A percentile compares a stretch with the other conserved stretches of the same genome.
Conservation (phyloP, 2,113 vertebrate genomes). For the Tylochromis polylepis region DNA sequence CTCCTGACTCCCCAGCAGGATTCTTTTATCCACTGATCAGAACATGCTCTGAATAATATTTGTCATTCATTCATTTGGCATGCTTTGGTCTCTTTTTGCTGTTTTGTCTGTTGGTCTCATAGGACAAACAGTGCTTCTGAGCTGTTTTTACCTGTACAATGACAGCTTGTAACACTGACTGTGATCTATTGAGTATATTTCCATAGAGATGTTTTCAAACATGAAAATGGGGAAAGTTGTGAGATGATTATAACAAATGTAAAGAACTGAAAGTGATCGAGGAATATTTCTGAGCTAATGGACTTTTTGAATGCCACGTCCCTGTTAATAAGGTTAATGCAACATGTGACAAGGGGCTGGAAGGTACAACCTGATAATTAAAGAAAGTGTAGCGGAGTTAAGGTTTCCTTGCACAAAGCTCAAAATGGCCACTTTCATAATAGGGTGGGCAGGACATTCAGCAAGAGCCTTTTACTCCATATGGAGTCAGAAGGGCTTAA, state of each 20-base stretch:
- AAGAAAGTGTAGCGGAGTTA: not conserved
- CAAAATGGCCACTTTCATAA: not conserved
- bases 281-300: not conserved
- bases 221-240: not conserved
- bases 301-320: not conserved
- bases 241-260: not conserved
- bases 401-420: not conserved
- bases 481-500: conserved; percentile 13
- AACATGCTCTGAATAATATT: not conserved
- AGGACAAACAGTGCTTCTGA: too few relatives aligned
- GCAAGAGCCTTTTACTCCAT: conserved; percentile 24
- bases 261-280: not conserved
- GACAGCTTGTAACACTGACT: not conserved
- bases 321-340: not conserved
- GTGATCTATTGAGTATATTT: not conserved
- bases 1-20: not conserved
- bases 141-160: not conserved
- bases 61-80: too few relatives aligned
- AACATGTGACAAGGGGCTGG: not conserved
- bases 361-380: not conserved
- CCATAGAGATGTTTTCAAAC: not conserved
- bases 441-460: conserved; percentile 3
- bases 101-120: too few relatives aligned
- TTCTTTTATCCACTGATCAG: not conserved
- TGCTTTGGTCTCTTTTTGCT: too few relatives aligned